Conservation (phyloP, 2,888 invertebrate species). For the Drosophila limbata region DNA sequence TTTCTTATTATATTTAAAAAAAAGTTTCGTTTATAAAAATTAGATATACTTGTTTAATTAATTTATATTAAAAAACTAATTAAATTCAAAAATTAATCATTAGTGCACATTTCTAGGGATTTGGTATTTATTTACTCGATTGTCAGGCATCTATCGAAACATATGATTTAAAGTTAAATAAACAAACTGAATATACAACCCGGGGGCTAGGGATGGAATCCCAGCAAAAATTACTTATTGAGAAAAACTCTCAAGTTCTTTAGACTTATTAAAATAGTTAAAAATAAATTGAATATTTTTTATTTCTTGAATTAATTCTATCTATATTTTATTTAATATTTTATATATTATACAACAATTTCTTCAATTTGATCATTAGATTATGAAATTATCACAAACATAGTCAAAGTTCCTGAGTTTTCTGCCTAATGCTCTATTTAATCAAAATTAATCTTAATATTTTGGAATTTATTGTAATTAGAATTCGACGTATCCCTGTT, state of each 20-base stretch:
- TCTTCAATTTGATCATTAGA: too few species aligned
- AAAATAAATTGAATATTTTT: background rate
- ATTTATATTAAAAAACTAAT: background rate
- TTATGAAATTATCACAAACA: background rate
- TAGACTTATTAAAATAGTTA: background rate
- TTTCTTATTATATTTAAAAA: background rate
- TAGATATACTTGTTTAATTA: background rate
- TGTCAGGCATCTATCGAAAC: background rate
- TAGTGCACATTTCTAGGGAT: background rate
- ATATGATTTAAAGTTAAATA: too few species aligned
- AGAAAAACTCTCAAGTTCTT: background rate
- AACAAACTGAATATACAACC: background rate
- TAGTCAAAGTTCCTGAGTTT: too few species aligned
- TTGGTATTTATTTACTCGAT: background rate
- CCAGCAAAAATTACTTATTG: background rate
- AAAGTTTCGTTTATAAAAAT: background rate
- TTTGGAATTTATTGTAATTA: background rate
- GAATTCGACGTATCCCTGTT: constrained; percentile 35
- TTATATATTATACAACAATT: too few species aligned
- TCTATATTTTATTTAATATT: too few species aligned
- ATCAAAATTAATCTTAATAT: background rate
- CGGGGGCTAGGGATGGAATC: background rate
- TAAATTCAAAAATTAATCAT: background rate
- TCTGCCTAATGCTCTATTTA: background rate
- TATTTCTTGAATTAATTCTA: background rate